A percentile compares a stretch with the other conserved stretches of the same genome.
Evolutionary conservation across 2,797 vertebrate species (phyloP).

Genomic region (Gymnocypris eckloni): DNA sequence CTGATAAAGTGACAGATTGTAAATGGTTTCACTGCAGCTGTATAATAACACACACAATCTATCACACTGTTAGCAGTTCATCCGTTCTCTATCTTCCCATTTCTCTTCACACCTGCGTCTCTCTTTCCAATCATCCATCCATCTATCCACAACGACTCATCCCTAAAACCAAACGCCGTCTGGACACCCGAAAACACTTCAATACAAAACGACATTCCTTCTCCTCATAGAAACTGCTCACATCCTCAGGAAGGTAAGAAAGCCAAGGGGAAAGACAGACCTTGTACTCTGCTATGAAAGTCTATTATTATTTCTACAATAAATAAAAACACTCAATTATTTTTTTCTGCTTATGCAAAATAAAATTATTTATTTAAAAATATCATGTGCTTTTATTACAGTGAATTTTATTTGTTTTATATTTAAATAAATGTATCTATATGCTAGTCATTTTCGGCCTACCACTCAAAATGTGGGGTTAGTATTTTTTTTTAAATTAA

Average conservation of each 20-base stretch:
- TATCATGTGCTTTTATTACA: background rate
- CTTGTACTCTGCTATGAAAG: background rate
- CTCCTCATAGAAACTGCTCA: background rate
- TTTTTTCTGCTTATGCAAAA: background rate
- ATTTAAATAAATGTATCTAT: background rate
- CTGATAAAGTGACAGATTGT: background rate
- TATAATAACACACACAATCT: background rate
- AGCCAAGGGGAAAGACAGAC: background rate
- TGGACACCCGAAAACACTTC: background rate
- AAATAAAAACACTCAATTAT: background rate
- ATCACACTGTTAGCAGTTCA: background rate
- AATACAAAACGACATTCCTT: background rate
- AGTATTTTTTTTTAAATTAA: background rate
- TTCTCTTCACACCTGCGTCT: conserved; percentile 21
- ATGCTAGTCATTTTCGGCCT: background rate
- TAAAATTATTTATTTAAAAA: background rate
- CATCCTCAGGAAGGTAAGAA: conserved; percentile 13
- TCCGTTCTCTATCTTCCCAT: background rate
- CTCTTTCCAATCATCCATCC: conserved; percentile 5
- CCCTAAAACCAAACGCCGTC: conserved; percentile 21
- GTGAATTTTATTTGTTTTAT: background rate
- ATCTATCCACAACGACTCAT: background rate
- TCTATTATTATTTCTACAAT: background rate
- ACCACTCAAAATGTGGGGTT: no score
- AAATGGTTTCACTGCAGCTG: conserved; percentile 22